Conservation (phyloP, 2,797 vertebrate species). For the Pipistrellus nathusii region DNA sequence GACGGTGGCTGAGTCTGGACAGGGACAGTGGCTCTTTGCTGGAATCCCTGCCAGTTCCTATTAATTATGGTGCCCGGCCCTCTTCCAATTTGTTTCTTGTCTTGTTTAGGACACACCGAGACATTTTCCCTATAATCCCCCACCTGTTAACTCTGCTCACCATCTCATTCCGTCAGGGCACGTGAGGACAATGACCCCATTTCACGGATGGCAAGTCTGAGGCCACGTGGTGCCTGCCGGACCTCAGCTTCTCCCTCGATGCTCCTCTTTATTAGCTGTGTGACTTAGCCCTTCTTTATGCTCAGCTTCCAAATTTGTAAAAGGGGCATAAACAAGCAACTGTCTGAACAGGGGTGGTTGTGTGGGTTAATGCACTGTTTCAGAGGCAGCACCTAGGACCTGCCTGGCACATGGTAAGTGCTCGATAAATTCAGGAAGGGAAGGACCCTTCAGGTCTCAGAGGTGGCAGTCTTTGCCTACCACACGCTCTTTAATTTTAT, state of each 20-base stretch:
- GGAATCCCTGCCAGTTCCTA: accelerated
- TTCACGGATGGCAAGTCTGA: neutral
- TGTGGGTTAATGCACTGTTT: accelerated
- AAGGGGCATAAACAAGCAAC: accelerated
- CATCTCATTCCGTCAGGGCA: neutral
- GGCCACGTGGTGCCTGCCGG: neutral
- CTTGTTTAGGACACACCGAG: neutral
- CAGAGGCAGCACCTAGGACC: accelerated
- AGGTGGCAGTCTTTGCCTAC: neutral
- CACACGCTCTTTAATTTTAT: neutral
- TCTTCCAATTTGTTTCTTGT: neutral
- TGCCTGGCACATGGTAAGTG: accelerated
- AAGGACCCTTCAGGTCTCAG: neutral
- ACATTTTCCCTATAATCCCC: neutral
- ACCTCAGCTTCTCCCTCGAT: neutral
- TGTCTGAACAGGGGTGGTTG: neutral
- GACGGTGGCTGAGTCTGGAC: neutral
- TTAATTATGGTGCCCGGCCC: no score
- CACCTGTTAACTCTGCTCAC: accelerated
- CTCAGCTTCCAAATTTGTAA: neutral
- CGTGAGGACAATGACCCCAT: neutral
- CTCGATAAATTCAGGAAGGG: neutral
- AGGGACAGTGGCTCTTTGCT: neutral
- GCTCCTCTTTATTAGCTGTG: no score
- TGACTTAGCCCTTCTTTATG: neutral